Conservation (phyloP, 2,888 invertebrate species). For the Noctua janthe region DNA sequence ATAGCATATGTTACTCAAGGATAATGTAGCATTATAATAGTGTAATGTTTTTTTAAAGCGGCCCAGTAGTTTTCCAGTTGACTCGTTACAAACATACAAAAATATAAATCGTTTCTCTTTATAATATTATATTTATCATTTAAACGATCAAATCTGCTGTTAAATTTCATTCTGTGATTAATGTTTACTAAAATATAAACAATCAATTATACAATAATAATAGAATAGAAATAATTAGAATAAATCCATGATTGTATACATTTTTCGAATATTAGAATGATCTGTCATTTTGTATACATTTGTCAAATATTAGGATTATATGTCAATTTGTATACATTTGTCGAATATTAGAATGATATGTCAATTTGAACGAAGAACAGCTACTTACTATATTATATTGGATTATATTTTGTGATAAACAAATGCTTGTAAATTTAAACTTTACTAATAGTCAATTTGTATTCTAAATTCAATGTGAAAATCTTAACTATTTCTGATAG, state of each 20-base stretch:
- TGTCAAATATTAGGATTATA: background rate
- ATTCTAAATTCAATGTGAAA: background rate
- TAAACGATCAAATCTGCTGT: background rate
- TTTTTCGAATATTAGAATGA: background rate
- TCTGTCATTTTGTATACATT: background rate
- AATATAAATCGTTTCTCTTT: no score
- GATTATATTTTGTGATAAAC: background rate
- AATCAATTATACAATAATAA: no score
- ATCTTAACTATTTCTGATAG: background rate
- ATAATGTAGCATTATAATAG: no score
- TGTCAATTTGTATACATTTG: background rate
- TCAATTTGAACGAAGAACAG: background rate
- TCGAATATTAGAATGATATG: background rate
- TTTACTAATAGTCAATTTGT: background rate
- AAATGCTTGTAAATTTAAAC: constrained; percentile 15
- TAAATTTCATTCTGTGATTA: background rate
- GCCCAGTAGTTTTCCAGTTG: no score
- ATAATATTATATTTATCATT: background rate
- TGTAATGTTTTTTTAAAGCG: no score
- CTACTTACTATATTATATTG: background rate
- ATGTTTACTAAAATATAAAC: background rate
- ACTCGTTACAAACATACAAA: no score
- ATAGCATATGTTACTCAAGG: no score
- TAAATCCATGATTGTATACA: background rate
- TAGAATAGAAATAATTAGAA: background rate